A percentile compares a stretch with the other conserved stretches of the same genome.
Conservation (phyloP, 2,113 vertebrate genomes). For the Halcyon malimbica region DNA sequence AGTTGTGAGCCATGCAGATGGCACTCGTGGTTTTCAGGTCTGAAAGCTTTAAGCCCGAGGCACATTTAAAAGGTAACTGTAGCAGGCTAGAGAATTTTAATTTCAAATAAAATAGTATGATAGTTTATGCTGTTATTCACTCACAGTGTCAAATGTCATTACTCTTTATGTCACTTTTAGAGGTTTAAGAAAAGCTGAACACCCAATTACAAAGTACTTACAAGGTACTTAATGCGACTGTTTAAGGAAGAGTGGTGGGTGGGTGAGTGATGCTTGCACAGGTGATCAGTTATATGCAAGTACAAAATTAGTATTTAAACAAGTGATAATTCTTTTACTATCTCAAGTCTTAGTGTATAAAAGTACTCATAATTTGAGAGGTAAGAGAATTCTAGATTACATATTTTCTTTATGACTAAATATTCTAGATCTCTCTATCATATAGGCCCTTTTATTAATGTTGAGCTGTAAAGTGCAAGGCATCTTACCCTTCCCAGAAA, state of each 20-base stretch:
- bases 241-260: background rate
- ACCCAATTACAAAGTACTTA: constrained; percentile 72
- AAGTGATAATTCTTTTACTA: background rate
- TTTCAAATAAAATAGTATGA: constrained; percentile 35
- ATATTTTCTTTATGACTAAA: background rate
- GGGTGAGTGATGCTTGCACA: background rate
- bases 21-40: background rate
- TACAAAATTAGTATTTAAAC: background rate
- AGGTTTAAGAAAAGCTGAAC: constrained; percentile 56
- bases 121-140: constrained; percentile 65
- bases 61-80: background rate
- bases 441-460: background rate
- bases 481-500: background rate
- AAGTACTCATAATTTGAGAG: background rate
- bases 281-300: background rate
- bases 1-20: background rate
- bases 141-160: constrained; percentile 65
- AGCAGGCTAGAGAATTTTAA: background rate
- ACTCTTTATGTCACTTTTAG: constrained; percentile 74
- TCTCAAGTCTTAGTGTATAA: background rate
- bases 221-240: constrained; percentile 59
- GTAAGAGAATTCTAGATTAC: background rate
- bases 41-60: background rate
- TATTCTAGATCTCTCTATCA: background rate
- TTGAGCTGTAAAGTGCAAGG: background rate